Base-by-base conservation (phyloP, 1,140 invertebrate species). In the Calliopsis andreniformis region DNA sequence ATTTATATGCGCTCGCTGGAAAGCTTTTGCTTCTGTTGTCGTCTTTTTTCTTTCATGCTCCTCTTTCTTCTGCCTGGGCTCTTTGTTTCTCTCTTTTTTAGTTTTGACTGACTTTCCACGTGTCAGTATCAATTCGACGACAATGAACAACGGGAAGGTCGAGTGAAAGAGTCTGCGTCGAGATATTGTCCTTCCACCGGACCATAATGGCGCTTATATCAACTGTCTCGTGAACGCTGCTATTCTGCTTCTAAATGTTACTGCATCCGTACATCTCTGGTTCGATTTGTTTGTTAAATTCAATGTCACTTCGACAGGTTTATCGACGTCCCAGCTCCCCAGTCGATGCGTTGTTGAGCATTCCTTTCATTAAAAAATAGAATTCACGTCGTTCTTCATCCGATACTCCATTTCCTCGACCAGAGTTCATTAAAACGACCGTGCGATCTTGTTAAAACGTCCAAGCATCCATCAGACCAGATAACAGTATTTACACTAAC, bases 1-100 rank as follows among this genome's bases (percentile, higher is more conserved):
- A 84, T 83, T 80, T 83, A 72, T 83, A 78, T 28, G 53, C 71
- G 64, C 59, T 76, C 76, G 51, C 25, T 16, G 67, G 59, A 76
- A 82, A 78, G 32, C 30, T 10, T 45, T 55, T 28, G 64, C 58
- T 42, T 25, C 78, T 53, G 20, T 63, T 58, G 35, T 80, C 55
- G 71, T 67, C 66, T 75, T 70, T 83, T 68, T 35, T 63, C 43
- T 20, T 58, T 16, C 28, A 14, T 25, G 18, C 45, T 23, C n/a
- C n/a, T 30, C 25, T 18, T 47, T n/a, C 23, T 35, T 23, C 7
- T n/a, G n/a, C n/a, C n/a, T n/a, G n/a, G n/a, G n/a, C n/a, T 18
- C 2, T n/a, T 3, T 12, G 3, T 39, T 35, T 71, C 39, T 10
- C 14, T 32, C 7, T 12, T 10, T 10, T 66, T 18, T 16, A 35